Base-by-base conservation (phyloP, 2,797 vertebrate species). In the Neosalanx taihuensis region DNA sequence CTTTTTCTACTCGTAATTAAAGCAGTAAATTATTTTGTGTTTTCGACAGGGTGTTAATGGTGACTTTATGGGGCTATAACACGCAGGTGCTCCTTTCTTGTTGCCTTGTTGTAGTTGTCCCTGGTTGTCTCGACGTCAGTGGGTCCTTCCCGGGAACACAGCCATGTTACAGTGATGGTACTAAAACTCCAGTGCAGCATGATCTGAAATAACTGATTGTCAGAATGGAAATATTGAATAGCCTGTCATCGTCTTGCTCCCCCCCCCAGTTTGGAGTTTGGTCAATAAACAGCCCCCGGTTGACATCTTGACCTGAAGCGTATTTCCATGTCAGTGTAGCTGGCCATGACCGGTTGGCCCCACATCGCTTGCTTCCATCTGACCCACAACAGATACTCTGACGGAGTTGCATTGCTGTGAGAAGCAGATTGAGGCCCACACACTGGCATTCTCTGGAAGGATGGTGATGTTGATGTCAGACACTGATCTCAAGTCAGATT, bases 1-100 rank as follows among this genome's bases (percentile, higher is more conserved):
- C 86, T 90, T 83, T 80, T 83, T 82, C 70, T 80, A 84, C 77
- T 86, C 83, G 81, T 91, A 91, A 93, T 92, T 91, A 90, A 91
- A 90, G 84, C 85, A 81, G 79, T 92, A 90, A 90, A 91, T 92
- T 79, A 86, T 77, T 75, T 64, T 73, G 69, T 86, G 78, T 80
- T 83, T 84, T 78, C 83, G 76, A 77, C 77, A 72, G 81, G 83
- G 87, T 89, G 87, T 88, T 91, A 88, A 88, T 85, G 78, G 81
- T 75, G 72, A 72, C 82, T 85, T 88, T 86, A 86, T 76, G 76
- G 78, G 78, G 67, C 73, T 83, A 76, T 78, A 85, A 85, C 80
- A 82, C 74, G 67, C 85, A 88, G 86, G 86, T 87, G 83, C 69
- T 76, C 67, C 41, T 46, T 13, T 13, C 41, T 46, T 46, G 41